These are phyloP conservation scores for Lasioglossum pauxillum DNA, from an alignment of 2,888 invertebrate species.

Conservation along the genomic window DNA sequence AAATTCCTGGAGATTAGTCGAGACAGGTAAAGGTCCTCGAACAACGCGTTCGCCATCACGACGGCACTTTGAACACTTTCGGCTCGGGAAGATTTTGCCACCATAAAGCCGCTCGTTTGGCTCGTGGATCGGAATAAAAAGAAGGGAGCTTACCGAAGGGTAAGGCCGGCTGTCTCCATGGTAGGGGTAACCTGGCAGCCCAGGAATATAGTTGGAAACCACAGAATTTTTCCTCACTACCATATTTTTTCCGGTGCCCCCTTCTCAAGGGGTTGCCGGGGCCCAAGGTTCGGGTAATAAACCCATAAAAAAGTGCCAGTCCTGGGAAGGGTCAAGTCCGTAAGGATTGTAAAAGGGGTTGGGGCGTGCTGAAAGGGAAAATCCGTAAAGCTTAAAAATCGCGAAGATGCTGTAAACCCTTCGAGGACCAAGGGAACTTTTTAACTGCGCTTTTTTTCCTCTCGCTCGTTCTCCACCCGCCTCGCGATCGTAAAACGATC, in stretches of 20 bases:
- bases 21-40: constrained; percentile 40
- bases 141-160: constrained; percentile 47
- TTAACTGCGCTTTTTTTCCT: constrained; percentile 29
- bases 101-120: constrained; percentile 80
- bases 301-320: constrained; percentile 78
- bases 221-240: constrained; percentile 74
- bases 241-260: constrained; percentile 71
- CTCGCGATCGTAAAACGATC: constrained; percentile 56
- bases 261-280: constrained; percentile 72
- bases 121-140: constrained; percentile 71
- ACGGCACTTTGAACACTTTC: constrained; percentile 38
- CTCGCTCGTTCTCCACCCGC: constrained; percentile 44
- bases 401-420: constrained; percentile 78
- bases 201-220: constrained; percentile 73
- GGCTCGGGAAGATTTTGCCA: constrained; percentile 57
- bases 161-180: constrained; percentile 6
- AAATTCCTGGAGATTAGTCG: not conserved
- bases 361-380: constrained; percentile 66
- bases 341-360: constrained; percentile 81
- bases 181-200: constrained; percentile 66
- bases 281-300: constrained; percentile 68
- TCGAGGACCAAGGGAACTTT: constrained; percentile 65
- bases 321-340: constrained; percentile 80
- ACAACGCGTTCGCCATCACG: constrained; percentile 28
- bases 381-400: constrained; percentile 70